phyloP scores from a whole-genome alignment of 1,140 invertebrate species.

The Leptinotarsa defecta region DNA sequence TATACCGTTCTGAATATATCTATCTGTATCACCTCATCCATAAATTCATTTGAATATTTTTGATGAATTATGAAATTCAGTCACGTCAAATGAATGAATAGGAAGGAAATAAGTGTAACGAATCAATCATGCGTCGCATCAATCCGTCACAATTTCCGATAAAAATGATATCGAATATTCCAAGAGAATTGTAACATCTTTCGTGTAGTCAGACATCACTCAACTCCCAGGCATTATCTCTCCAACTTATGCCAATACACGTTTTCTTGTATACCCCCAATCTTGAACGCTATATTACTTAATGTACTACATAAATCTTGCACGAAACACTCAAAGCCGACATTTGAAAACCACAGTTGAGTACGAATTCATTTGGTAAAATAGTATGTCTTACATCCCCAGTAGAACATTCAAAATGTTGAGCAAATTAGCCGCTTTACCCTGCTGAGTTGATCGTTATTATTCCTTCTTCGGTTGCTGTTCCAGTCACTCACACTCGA shows the following conservation, averaged over 20 bases:
- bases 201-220: neutral
- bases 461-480: neutral
- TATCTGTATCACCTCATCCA: no score
- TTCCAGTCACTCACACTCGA: neutral
- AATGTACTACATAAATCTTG: neutral
- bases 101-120: no score
- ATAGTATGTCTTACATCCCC: neutral
- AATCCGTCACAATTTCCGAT: neutral
- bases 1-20: no score
- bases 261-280: neutral
- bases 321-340: neutral
- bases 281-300: neutral
- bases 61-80: no score
- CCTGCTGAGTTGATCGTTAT: slow-evolving; percentile 1
- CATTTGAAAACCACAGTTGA: neutral
- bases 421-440: neutral
- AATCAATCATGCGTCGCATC: no score
- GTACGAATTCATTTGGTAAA: slow-evolving; percentile 2
- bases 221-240: neutral
- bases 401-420: slow-evolving; percentile 3
- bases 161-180: neutral
- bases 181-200: neutral
- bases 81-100: no score
- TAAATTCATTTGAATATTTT: no score
- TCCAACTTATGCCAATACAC: slow-evolving; percentile 5